phyloP scores from a whole-genome alignment of 2,113 vertebrate species.

The Polypterus senegalus region DNA sequence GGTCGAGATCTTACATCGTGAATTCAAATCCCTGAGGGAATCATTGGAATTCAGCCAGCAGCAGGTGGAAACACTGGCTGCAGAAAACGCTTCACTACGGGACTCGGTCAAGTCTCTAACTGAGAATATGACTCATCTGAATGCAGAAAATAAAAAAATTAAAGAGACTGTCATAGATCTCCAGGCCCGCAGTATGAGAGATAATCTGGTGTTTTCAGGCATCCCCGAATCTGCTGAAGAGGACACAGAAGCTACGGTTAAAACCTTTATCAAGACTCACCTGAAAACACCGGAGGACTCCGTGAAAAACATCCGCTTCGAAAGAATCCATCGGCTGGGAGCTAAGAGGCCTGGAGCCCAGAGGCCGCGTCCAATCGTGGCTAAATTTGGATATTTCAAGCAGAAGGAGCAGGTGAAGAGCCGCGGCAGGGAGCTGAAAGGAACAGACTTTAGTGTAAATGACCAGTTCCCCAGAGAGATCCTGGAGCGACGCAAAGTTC shows the following conservation, averaged over 20 bases:
- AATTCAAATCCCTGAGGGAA: too few relatives aligned
- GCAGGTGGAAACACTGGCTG: too few relatives aligned
- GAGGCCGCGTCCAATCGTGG: background rate
- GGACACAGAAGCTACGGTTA: background rate
- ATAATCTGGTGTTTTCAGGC: constrained; percentile 4
- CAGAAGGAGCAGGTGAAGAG: background rate
- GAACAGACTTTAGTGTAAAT: background rate
- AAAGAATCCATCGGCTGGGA: background rate
- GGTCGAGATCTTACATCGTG: too few relatives aligned
- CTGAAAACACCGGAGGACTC: constrained; percentile 1
- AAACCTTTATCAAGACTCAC: background rate
- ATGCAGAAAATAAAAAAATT: background rate
- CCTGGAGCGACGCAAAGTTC: too few relatives aligned
- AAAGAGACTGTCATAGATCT: background rate
- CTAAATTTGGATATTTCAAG: background rate
- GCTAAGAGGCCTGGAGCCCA: background rate
- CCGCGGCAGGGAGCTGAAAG: constrained; percentile 2
- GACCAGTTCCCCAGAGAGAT: constrained; percentile 7
- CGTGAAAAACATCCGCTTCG: too few relatives aligned
- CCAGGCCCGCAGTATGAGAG: constrained; percentile 3
- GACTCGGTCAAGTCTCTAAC: too few relatives aligned
- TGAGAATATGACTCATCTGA: too few relatives aligned
- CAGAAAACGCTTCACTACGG: too few relatives aligned
- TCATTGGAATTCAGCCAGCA: too few relatives aligned
- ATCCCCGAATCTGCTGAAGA: background rate